Percentiles rank a stretch among this genome's conserved stretches.
Evolutionary conservation across 2,888 invertebrate genomes (phyloP).

Genomic region (Venusia cambrica): DNA sequence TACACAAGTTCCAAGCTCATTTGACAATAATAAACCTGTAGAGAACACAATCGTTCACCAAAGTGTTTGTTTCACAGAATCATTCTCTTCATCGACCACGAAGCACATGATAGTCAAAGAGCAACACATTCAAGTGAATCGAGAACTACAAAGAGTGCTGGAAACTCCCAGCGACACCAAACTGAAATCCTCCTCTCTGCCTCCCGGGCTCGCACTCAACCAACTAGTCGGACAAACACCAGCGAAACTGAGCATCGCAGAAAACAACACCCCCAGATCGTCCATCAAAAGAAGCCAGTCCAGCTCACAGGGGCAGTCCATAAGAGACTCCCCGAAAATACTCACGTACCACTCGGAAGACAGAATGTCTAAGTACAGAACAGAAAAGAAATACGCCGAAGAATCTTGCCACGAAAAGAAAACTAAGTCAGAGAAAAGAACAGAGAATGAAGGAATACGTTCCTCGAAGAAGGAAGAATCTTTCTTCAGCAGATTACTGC

Average conservation of each 20-base stretch:
- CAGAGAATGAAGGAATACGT: conserved; percentile 72
- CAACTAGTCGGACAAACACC: conserved; percentile 73
- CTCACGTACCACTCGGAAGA: conserved; percentile 59
- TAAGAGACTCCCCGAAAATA: conserved; percentile 60
- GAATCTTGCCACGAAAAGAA: conserved; percentile 75
- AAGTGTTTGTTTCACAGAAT: conserved; percentile 58
- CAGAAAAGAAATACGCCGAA: conserved; percentile 65
- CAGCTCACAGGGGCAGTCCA: conserved; percentile 69
- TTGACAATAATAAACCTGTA: too few species aligned
- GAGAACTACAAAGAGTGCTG: conserved; percentile 63
- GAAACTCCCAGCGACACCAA: conserved; percentile 75
- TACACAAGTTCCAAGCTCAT: too few species aligned
- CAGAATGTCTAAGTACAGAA: conserved; percentile 54
- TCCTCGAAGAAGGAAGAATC: conserved; percentile 79
- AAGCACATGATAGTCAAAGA: conserved; percentile 67
- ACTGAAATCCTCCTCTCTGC: conserved; percentile 84
- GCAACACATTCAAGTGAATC: conserved; percentile 60
- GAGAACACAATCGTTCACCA: background rate
- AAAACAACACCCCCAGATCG: conserved; percentile 63
- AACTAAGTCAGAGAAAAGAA: conserved; percentile 71
- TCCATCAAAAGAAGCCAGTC: conserved; percentile 76
- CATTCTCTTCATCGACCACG: conserved; percentile 77
- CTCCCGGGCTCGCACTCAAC: conserved; percentile 81
- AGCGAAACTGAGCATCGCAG: conserved; percentile 76
- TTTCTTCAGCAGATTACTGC: conserved; percentile 84